Evolutionary conservation across 2,113 vertebrate species (phyloP).

Genomic region (Suricata suricatta): DNA sequence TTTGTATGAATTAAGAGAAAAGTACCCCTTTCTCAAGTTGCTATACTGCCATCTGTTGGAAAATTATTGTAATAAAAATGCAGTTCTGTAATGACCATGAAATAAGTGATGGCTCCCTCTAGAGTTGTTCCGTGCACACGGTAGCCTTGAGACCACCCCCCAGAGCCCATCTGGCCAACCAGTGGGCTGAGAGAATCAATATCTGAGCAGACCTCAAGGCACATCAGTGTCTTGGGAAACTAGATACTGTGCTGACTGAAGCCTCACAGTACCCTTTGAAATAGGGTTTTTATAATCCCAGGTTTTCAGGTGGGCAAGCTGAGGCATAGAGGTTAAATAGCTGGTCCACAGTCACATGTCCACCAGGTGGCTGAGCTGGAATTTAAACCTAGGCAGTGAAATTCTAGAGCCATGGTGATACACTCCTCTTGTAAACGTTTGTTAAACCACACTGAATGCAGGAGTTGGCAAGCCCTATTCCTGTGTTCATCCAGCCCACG

Average conservation of each 20-base stretch:
- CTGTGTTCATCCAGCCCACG: neutral
- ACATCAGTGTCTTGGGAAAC: neutral
- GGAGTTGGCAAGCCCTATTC: neutral
- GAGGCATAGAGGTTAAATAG: neutral
- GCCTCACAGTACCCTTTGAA: neutral
- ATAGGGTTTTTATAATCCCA: neutral
- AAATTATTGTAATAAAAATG: conserved; percentile 29
- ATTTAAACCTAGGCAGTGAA: neutral
- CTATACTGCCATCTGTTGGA: conserved; percentile 59
- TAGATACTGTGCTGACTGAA: neutral
- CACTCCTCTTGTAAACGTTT: neutral
- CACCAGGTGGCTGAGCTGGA: neutral
- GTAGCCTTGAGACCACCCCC: neutral
- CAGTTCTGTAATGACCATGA: neutral
- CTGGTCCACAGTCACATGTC: neutral
- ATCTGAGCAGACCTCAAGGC: neutral
- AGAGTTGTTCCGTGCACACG: neutral
- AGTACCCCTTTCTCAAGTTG: neutral
- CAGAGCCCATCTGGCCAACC: neutral
- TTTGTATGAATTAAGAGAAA: neutral
- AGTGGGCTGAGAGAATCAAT: neutral
- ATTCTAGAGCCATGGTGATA: neutral
- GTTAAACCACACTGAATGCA: neutral
- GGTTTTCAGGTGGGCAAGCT: neutral
- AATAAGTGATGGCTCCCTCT: neutral